A percentile compares a stretch with the other conserved stretches of the same genome.
phyloP scores from a whole-genome alignment of 1,140 invertebrate species.

The Leptinotarsa texana region DNA sequence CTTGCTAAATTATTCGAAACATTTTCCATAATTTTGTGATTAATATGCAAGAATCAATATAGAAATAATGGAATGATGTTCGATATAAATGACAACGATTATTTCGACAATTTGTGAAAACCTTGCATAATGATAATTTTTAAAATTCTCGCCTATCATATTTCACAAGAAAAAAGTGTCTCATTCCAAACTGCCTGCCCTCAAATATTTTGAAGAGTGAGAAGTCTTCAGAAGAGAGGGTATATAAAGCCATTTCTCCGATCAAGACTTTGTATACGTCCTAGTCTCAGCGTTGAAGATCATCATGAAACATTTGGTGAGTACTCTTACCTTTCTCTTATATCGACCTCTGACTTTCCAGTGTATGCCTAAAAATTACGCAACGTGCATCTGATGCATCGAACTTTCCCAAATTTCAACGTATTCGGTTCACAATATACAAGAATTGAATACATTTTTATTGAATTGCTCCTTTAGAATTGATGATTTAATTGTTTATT shows the following conservation, averaged over 20 bases:
- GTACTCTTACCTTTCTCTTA: conserved; percentile 24
- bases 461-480: too few species aligned
- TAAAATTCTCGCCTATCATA: not conserved
- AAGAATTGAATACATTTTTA: too few species aligned
- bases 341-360: conserved; percentile 16
- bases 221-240: conserved; percentile 24
- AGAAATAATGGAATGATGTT: not conserved
- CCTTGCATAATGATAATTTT: not conserved
- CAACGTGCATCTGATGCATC: conserved; percentile 3
- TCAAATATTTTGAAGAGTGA: conserved; percentile 18
- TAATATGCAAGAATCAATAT: too few species aligned
- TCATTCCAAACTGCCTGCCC: conserved; percentile 3
- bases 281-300: conserved; percentile 13
- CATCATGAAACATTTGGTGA: conserved; percentile 25
- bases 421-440: too few species aligned
- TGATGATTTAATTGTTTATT: too few species aligned
- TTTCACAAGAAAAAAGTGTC: conserved; percentile 19
- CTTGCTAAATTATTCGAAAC: too few species aligned
- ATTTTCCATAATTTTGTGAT: too few species aligned
- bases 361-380: not conserved
- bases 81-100: not conserved
- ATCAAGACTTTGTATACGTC: conserved; percentile 19
- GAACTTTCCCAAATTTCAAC: too few species aligned
- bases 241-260: conserved; percentile 22
- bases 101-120: not conserved